These are phyloP conservation scores for Aspidoscelis tigris DNA, from an alignment of 2,113 vertebrate species.

Conservation along the genomic window DNA sequence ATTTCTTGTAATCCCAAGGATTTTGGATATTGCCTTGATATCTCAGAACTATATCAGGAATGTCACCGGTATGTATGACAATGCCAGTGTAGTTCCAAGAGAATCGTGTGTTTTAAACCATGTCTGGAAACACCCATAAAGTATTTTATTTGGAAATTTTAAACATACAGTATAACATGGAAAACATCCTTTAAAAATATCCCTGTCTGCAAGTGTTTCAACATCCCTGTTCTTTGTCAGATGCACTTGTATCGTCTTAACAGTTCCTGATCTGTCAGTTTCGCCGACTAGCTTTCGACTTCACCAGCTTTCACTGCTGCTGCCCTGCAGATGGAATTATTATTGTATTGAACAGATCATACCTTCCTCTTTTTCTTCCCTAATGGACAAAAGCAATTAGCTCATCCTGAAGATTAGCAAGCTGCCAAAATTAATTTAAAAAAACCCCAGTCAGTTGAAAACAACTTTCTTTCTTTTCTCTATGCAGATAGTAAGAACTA, in stretches of 20 bases:
- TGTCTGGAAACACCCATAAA: neutral
- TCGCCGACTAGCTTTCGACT: constrained; percentile 71
- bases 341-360: constrained; percentile 63
- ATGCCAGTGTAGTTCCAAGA: too few relatives aligned
- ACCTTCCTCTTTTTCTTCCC: constrained; percentile 1
- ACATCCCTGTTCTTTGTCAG: constrained; percentile 61
- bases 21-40: too few relatives aligned
- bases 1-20: too few relatives aligned
- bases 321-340: constrained; percentile 68
- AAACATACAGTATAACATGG: neutral
- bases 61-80: too few relatives aligned
- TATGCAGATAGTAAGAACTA: neutral
- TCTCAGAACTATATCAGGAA: too few relatives aligned
- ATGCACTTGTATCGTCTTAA: constrained; percentile 66
- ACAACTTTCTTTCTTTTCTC: neutral
- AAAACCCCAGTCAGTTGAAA: neutral
- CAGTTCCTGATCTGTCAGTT: constrained; percentile 72
- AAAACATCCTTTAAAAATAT: neutral
- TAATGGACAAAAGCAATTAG: constrained; percentile 67
- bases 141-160: neutral
- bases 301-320: constrained; percentile 68
- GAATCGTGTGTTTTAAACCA: too few relatives aligned
- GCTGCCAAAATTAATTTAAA: constrained; percentile 48
- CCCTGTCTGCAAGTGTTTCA: neutral
- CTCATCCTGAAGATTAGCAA: constrained; percentile 55